Percentiles rank a stretch among this genome's conserved stretches.
phyloP scores from a whole-genome alignment of 2,113 vertebrate species.

The Picathartes gymnocephalus region DNA sequence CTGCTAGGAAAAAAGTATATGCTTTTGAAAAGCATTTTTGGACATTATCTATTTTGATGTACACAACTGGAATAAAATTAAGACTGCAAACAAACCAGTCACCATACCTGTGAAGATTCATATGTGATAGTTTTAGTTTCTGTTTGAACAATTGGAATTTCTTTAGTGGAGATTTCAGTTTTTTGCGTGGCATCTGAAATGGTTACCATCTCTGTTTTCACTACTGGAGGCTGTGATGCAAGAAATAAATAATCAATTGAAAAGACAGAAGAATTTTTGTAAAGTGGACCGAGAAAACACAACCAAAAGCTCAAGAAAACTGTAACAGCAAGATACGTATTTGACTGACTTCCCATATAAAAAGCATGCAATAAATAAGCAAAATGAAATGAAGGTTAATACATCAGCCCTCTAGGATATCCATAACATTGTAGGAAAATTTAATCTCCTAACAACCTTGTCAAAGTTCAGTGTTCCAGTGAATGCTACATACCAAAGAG shows the following conservation, averaged over 20 bases:
- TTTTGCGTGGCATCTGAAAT: slow-evolving; percentile 97
- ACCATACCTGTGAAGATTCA: slow-evolving; percentile 91
- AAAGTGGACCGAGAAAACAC: not conserved
- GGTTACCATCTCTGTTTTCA: slow-evolving; percentile 99
- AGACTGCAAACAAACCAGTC: not conserved
- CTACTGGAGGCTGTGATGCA: slow-evolving; percentile 90
- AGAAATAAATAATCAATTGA: slow-evolving; percentile 69
- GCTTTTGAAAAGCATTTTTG: not conserved
- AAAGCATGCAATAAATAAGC: slow-evolving; percentile 15
- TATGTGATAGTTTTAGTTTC: slow-evolving; percentile 99
- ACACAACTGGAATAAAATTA: not conserved
- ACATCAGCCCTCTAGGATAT: not conserved
- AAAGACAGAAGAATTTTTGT: not conserved
- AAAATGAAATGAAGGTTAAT: not conserved
- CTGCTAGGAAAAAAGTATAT: not conserved
- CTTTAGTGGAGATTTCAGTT: slow-evolving; percentile 96
- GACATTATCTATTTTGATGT: not conserved
- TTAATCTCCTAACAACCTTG: not conserved
- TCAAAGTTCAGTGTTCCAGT: not conserved
- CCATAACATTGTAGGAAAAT: not conserved
- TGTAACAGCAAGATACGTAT: not conserved
- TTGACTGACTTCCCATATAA: not conserved
- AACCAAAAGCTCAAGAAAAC: slow-evolving; percentile 1
- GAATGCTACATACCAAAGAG: not conserved
- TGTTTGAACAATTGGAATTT: slow-evolving; percentile 98